Percentiles rank a stretch among this genome's conserved stretches.
These are phyloP conservation scores for Drosophila watanabei DNA, from an alignment of 1,140 invertebrate genomes.

Conservation along the genomic window DNA sequence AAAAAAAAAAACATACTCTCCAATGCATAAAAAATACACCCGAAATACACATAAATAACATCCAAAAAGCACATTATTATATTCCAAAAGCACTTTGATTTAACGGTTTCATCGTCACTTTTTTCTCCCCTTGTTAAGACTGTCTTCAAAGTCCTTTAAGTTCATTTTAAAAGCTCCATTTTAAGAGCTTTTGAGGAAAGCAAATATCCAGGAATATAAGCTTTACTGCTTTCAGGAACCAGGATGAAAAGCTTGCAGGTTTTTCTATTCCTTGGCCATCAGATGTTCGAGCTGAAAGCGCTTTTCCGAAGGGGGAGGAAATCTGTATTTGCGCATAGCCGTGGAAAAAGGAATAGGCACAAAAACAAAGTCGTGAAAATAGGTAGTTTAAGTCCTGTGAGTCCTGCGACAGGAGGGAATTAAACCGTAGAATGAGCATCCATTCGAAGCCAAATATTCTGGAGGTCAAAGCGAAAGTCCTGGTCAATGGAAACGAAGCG, in stretches of 20 bases:
- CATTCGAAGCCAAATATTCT: background rate
- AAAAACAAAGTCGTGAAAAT: slow-evolving; percentile 66
- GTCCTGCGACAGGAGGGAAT: background rate
- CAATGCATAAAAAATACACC: no score
- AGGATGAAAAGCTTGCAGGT: background rate
- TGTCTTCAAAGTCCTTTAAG: background rate
- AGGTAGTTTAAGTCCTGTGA: background rate
- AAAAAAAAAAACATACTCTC: no score
- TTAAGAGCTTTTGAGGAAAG: background rate
- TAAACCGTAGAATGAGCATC: slow-evolving; percentile 30
- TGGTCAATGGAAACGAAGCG: background rate
- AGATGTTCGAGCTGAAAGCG: slow-evolving; percentile 54
- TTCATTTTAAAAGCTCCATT: background rate
- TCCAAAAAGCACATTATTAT: no score
- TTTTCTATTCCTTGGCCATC: slow-evolving; percentile 20
- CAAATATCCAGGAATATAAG: slow-evolving; percentile 6
- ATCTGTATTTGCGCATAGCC: slow-evolving; percentile 35
- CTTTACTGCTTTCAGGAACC: slow-evolving; percentile 6
- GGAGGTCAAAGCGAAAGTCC: background rate
- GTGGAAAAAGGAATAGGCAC: slow-evolving; percentile 59
- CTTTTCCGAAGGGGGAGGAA: slow-evolving; percentile 44
- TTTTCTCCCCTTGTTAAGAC: no score
- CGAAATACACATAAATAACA: no score
- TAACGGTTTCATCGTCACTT: background rate
- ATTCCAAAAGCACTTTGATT: fast-evolving